A percentile compares a stretch with the other conserved stretches of the same genome.
Evolutionary conservation across 2,888 invertebrate species (phyloP).

Genomic region (Leucophenga montana): DNA sequence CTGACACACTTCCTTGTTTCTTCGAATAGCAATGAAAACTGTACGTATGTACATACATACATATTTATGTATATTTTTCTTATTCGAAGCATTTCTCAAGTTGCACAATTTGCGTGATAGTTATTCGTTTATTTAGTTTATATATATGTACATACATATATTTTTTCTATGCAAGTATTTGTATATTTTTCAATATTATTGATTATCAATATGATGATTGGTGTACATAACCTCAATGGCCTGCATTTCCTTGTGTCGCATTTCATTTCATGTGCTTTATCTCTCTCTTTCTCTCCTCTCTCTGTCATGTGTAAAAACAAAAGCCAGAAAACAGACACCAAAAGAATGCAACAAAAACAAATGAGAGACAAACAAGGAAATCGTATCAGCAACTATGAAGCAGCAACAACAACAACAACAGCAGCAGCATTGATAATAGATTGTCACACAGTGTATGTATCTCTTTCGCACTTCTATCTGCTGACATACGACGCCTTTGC

Average conservation of each 20-base stretch:
- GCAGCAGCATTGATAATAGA: not conserved
- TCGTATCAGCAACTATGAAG: not conserved
- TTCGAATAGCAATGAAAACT: not conserved
- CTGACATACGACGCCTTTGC: not conserved
- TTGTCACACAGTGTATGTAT: too few relatives aligned
- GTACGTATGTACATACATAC: too few relatives aligned
- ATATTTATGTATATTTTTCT: too few relatives aligned
- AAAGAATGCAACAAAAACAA: not conserved
- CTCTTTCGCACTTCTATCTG: too few relatives aligned
- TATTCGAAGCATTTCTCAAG: slow-evolving; percentile 33
- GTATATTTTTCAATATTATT: slow-evolving; percentile 25
- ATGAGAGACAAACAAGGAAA: slow-evolving; percentile 5
- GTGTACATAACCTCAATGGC: slow-evolving; percentile 53
- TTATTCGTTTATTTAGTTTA: not conserved
- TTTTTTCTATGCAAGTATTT: not conserved
- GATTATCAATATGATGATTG: slow-evolving; percentile 45
- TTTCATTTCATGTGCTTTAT: not conserved
- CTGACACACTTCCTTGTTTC: slow-evolving; percentile 17
- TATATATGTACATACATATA: not conserved
- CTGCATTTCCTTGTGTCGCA: not conserved
- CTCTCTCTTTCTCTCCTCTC: not conserved
- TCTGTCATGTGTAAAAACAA: not conserved
- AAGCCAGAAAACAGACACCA: not conserved
- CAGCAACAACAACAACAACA: not conserved
- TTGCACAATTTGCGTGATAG: slow-evolving; percentile 27